Evolutionary conservation across 2,113 vertebrate species (phyloP).

Genomic region (Calidris pygmaea): DNA sequence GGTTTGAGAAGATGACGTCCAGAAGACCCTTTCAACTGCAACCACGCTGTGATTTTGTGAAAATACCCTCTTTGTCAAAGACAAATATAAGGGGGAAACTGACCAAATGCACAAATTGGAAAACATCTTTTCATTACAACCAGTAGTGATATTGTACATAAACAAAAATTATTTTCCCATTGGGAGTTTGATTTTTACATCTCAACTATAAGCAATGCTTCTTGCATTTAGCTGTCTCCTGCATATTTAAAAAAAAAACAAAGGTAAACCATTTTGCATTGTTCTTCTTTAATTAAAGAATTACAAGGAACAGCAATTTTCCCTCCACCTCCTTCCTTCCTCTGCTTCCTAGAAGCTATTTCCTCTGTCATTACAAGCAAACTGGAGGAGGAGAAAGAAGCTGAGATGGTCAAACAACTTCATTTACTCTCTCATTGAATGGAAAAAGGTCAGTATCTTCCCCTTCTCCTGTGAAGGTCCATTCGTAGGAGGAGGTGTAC

Average conservation of each 20-base stretch:
- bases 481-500: not conserved
- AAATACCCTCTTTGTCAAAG: not conserved
- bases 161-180: not conserved
- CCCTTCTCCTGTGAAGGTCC: not conserved
- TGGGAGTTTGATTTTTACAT: not conserved
- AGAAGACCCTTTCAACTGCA: not conserved
- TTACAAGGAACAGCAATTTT: not conserved
- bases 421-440: not conserved
- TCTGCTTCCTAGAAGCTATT: not conserved
- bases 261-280: not conserved
- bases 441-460: not conserved
- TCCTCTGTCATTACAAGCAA: not conserved
- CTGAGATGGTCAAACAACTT: not conserved
- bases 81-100: not conserved
- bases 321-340: not conserved
- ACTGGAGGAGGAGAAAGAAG: not conserved
- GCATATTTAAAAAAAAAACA: not conserved
- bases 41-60: not conserved
- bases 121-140: not conserved
- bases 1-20: not conserved
- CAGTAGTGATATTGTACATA: accelerated
- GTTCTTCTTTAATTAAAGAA: not conserved
- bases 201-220: not conserved
- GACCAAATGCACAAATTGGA: not conserved
- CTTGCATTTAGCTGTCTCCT: not conserved